Evolutionary conservation across 2,888 invertebrate genomes (phyloP).

Genomic region (Microdon myrmicae): DNA sequence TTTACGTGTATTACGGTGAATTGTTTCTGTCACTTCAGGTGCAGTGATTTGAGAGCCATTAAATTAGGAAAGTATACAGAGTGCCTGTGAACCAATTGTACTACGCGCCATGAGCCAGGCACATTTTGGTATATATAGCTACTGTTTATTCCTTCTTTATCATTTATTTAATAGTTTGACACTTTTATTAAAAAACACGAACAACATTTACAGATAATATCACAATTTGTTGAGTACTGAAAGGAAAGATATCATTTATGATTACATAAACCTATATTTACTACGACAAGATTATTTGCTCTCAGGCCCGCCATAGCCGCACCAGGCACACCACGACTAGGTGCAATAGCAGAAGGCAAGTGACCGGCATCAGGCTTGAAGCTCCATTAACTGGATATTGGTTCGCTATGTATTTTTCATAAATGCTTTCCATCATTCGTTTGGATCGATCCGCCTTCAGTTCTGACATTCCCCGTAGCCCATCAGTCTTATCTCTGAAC

Average conservation of each 20-base stretch:
- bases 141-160: not conserved
- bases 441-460: conserved; percentile 59
- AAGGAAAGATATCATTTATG: too few species aligned
- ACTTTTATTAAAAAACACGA: conserved; percentile 3
- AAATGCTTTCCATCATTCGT: conserved; percentile 63
- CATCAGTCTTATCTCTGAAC: conserved; percentile 68
- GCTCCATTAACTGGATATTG: conserved; percentile 54
- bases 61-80: too few species aligned
- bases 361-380: not conserved
- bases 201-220: conserved; percentile 46
- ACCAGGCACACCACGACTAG: conserved; percentile 3
- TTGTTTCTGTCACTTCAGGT: too few species aligned
- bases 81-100: too few species aligned
- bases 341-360: conserved; percentile 8
- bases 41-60: too few species aligned
- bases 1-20: too few species aligned
- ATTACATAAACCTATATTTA: conserved; percentile 13
- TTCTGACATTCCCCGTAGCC: conserved; percentile 59
- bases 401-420: conserved; percentile 57
- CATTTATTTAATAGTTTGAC: not conserved
- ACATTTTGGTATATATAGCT: not conserved
- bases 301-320: not conserved
- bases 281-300: conserved; percentile 1
- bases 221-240: conserved; percentile 44
- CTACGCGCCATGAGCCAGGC: too few species aligned